Evolutionary conservation across 2,113 vertebrate species (phyloP), one percentile per base, ranked within the genome.

Genomic region (Monarcha castaneiventris): DNA sequence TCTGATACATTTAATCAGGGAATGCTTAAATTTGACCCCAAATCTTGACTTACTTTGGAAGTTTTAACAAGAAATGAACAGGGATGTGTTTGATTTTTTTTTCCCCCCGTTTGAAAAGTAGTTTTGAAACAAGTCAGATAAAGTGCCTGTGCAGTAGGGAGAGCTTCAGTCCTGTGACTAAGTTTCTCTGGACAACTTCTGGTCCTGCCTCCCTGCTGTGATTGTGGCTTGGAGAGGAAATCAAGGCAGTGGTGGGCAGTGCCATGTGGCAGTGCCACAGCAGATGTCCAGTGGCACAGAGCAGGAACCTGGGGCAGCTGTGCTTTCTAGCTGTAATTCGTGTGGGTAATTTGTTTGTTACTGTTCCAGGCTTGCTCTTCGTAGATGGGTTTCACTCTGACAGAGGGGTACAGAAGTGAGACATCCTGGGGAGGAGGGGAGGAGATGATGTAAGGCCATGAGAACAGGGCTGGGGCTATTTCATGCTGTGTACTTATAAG

Each of bases 271-370:
- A 35, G 48, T 51, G 61, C 25, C 5, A 5, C 11, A 43, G 33
- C 56, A 37, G 63, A 77, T 46, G n/a, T 66, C 25, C 0, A 0
- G 32, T 71, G 62, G 43, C 26, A 27, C 0, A 0, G 26, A 35
- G 63, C 1, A 2, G 64, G 66, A 61, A 71, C 14, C 19, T 29
- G 48, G 13, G 35, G n/a, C 37, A 81, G 63, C 80, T 62, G 22
- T 43, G 68, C 69, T 84, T 74, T 91, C 63, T 58, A 51, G 33
- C 51, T 2, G 2, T 27, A 62, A 56, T 6, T 73, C 41, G 27
- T 55, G 26, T 58, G 37, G 32, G 17, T 74, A 6, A 74, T 43
- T 49, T 23, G 26, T 39, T 39, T 90, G 35, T 48, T 71, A 5
- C 4, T 79, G 49, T 56, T 86, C 49, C 7, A 22, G 35, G 18